phyloP scores from a whole-genome alignment of 2,888 invertebrate genomes.

The Euplexia lucipara region DNA sequence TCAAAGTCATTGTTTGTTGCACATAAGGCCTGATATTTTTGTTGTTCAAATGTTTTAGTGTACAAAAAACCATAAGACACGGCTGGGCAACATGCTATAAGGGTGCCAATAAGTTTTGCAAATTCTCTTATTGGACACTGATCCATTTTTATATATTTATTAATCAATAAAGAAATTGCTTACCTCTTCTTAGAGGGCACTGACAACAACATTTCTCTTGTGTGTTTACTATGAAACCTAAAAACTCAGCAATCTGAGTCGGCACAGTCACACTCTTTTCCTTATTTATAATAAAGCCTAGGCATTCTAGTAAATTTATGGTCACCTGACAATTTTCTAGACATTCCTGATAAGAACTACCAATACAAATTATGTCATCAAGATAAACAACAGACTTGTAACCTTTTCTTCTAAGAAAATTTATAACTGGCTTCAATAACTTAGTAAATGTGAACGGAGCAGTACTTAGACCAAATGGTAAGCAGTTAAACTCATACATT shows the following conservation, averaged over 20 bases:
- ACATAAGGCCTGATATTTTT: neutral
- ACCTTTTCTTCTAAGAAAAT: slow-evolving; percentile 1
- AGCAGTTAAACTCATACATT: too few species aligned
- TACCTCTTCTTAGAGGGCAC: neutral
- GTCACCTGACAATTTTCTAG: neutral
- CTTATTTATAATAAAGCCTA: neutral
- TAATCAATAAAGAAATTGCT: neutral
- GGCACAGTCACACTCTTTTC: neutral
- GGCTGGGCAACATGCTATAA: neutral
- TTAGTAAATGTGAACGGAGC: too few species aligned
- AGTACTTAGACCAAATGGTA: too few species aligned
- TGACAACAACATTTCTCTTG: slow-evolving; percentile 10
- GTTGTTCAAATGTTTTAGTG: neutral
- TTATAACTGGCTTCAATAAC: neutral
- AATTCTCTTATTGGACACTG: slow-evolving; percentile 1
- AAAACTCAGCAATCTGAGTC: neutral
- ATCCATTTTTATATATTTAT: neutral
- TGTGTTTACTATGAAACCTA: neutral
- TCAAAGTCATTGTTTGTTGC: neutral
- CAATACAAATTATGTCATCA: slow-evolving; percentile 4
- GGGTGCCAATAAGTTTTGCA: slow-evolving; percentile 1
- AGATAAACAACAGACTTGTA: neutral
- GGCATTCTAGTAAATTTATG: slow-evolving; percentile 5
- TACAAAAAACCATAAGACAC: neutral
- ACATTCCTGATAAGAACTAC: neutral